Base-by-base conservation (phyloP, 2,113 vertebrate genomes). In the Oryzias melastigma region DNA sequence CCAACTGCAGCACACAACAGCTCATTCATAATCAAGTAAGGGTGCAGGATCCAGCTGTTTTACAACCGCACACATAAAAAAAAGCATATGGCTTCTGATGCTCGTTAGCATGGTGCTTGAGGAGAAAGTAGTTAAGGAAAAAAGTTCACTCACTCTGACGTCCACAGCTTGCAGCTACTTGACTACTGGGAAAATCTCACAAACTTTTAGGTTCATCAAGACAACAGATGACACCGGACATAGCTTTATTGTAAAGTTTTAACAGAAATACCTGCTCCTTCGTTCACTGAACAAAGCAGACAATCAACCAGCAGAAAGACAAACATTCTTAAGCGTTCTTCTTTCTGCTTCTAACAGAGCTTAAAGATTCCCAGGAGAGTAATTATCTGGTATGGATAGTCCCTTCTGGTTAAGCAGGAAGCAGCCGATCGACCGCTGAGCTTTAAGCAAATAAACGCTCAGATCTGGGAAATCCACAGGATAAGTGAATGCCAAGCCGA, bases 181-280 rank as follows among this genome's bases (percentile, higher is more conserved):
- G 8, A 27, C 7, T 8, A 16, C 5, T 22, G 43, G 51, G 35
- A 5, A 49, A 70, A 61, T 35, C 8, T 35, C 29, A 10, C 8
- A 59, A 43, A 13, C 43, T 27, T 35, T 55, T 7, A 67, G 24
- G 44, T 29, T 41, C 52, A 19, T 61, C 20, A 44, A 74, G 72
- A 65, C 81, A 71, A 78, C 49, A 42, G 49, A 50, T 66, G 65
- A 77, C 18, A 70, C 27, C 65, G 64, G 74, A 68, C 17, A 1
- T 87, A 85, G 80, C 82, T 76, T 53, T 60, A 55, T 76, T 82
- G 90, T 76, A 90, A 91, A 90, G 80, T 54, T 50, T 52, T 19
- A 41, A 45, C 51, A 16, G 48, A 54, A 68, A 44, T 42, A 45
- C 53, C 49, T 46, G 62, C 62, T 73, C 76, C 84, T 62, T 64